Base-by-base conservation (phyloP, 2,888 invertebrate genomes). In the Lycia hirtaria region DNA sequence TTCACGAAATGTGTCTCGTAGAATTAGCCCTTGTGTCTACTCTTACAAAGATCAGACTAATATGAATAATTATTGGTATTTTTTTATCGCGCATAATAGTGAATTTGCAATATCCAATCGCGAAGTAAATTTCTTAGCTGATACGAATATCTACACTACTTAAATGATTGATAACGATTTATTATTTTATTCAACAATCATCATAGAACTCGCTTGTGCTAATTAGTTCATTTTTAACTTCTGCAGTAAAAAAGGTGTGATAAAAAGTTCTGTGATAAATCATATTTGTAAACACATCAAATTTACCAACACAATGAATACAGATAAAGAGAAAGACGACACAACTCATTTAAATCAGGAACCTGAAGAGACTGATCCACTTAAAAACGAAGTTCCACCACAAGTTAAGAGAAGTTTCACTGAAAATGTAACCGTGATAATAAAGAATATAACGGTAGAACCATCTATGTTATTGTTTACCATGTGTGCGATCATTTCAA, bases 401-500 rank as follows among this genome's bases (percentile, higher is more conserved):
- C 33, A 64, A 56, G 9, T 14, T 40, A 61, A 68, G 64, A 72
- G 52, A 60, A 76, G 64, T 24, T 77, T 78, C 22, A 58, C 63
- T 45, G 76, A 78, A 57, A 78, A 60, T 22, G 69, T 74, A 37
- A 10, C 17, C 0, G 32, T 73, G 56, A 62, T 76, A 0, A 6
- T 79, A 0, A 67, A 51, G 44, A 85, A 86, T 59, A 66, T 86
- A 7, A 87, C 89, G 0, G 67, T 91, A 3, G 91, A 91, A 50
- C 90, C 90, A 6, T 70, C 76, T 0, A 75, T 84, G 68, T 55
- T 81, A 0, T 10, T 88, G 3, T 87, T 85, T 30, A 58, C 88
- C 0, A 17, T 83, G 15, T 52, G 79, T 0, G 58, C 64, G 0
- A 78, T 94, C 15, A 68, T 94, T n/a, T 93, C 94, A 0, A 93